phyloP scores from a whole-genome alignment of 2,888 invertebrate species.

The Allacma fusca region DNA sequence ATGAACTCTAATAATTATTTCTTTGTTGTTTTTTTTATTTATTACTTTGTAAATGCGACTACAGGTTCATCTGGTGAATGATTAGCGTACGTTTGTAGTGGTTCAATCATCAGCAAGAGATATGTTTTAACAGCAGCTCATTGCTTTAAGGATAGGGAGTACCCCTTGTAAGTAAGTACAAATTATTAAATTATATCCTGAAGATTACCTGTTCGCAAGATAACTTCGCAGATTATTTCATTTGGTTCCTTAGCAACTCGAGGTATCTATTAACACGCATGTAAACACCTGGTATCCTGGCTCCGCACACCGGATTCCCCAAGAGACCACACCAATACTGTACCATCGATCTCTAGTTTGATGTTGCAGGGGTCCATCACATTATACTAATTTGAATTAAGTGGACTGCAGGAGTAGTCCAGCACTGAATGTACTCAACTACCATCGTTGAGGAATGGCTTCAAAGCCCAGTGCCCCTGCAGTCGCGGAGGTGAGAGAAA shows the following conservation, averaged over 20 bases:
- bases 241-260: constrained; percentile 72
- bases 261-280: constrained; percentile 76
- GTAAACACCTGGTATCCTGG: constrained; percentile 79
- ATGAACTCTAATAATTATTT: no score
- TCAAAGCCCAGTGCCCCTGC: no score
- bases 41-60: no score
- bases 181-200: no score
- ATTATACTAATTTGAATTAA: background rate
- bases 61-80: no score
- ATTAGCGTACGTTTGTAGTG: constrained; percentile 52
- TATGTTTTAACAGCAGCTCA: constrained; percentile 56
- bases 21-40: no score
- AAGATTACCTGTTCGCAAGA: no score
- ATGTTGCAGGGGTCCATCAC: constrained; percentile 82
- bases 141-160: constrained; percentile 54
- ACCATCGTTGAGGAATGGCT: no score
- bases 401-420: no score
- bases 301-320: constrained; percentile 79
- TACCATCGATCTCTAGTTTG: constrained; percentile 77
- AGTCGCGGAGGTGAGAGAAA: no score
- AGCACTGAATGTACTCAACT: no score
- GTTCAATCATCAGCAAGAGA: constrained; percentile 48
- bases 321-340: constrained; percentile 81
- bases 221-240: background rate
- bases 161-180: background rate